Percentiles rank a stretch among this genome's conserved stretches.
Conservation (phyloP, 1,140 invertebrate species). For the Drosophila guanche region DNA sequence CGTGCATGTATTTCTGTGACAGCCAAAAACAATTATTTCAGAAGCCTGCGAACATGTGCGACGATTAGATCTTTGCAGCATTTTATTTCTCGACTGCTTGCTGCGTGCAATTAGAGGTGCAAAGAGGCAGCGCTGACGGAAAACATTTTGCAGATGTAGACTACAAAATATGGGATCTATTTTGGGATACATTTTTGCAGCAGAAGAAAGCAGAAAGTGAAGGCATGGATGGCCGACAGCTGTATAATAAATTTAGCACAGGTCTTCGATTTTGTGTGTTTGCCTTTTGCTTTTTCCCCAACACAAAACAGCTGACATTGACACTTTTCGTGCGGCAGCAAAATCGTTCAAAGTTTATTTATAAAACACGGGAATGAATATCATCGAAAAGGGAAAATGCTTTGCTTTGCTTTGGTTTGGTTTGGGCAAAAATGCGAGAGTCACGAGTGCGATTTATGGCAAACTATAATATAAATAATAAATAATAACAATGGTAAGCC, state of each 20-base stretch:
- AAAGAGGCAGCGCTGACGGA: constrained; percentile 37
- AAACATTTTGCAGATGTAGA: constrained; percentile 42
- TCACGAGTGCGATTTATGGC: not conserved
- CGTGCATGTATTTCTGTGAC: constrained; percentile 7
- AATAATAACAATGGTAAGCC: not conserved
- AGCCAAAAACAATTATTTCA: constrained; percentile 45
- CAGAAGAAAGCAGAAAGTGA: constrained; percentile 18
- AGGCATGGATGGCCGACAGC: constrained; percentile 44
- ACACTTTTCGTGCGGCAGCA: constrained; percentile 70
- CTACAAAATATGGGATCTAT: constrained; percentile 44
- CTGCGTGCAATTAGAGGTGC: constrained; percentile 64
- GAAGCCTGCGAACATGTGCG: constrained; percentile 35
- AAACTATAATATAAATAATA: too few relatives aligned
- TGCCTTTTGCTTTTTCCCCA: constrained; percentile 42
- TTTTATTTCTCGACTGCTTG: constrained; percentile 7
- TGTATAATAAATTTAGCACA: constrained; percentile 79
- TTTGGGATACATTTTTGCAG: constrained; percentile 23
- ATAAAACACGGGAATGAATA: constrained; percentile 49
- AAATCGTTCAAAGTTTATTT: constrained; percentile 77
- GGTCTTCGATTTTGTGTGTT: constrained; percentile 66
- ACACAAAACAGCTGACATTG: constrained; percentile 73
- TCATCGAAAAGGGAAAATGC: constrained; percentile 15
- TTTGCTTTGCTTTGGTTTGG: too few relatives aligned
- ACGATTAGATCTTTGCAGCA: constrained; percentile 11
- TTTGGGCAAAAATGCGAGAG: not conserved